These are phyloP conservation scores for Rhagonycha fulva DNA, from an alignment of 2,888 invertebrate genomes.

Conservation along the genomic window DNA sequence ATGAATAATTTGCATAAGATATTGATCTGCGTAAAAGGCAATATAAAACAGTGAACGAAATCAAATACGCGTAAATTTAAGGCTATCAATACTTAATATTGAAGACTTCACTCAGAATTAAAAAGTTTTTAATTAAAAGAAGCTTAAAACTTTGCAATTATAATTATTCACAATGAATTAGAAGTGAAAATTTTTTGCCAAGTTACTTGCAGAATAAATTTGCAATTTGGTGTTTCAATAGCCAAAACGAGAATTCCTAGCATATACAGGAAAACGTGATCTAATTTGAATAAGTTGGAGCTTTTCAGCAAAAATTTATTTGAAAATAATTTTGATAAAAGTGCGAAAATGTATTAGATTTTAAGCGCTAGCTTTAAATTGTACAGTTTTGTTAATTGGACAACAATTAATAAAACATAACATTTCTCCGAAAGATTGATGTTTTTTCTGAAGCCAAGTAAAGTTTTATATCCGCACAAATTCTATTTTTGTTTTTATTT, in stretches of 20 bases:
- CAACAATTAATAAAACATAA: not conserved
- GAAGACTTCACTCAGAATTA: not conserved
- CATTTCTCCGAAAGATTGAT: not conserved
- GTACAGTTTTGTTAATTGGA: not conserved
- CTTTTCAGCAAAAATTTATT: not conserved
- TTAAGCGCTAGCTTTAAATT: not conserved
- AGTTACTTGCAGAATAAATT: not conserved
- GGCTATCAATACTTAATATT: not conserved
- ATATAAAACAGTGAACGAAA: not conserved
- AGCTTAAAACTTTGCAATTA: not conserved
- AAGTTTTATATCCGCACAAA: not conserved
- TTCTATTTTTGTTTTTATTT: not conserved
- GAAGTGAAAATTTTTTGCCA: not conserved
- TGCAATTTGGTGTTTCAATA: not conserved
- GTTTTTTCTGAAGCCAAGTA: not conserved
- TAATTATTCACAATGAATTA: not conserved
- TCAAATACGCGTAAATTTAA: not conserved
- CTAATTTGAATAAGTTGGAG: not conserved
- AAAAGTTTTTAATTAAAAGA: not conserved
- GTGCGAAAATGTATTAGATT: not conserved
- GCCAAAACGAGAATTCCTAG: not conserved
- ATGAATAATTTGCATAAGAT: not conserved
- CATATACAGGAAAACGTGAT: not conserved
- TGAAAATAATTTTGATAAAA: not conserved
- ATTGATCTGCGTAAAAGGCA: not conserved